phyloP scores from a whole-genome alignment of 2,888 invertebrate species.

The Prionchulus punctatus region DNA sequence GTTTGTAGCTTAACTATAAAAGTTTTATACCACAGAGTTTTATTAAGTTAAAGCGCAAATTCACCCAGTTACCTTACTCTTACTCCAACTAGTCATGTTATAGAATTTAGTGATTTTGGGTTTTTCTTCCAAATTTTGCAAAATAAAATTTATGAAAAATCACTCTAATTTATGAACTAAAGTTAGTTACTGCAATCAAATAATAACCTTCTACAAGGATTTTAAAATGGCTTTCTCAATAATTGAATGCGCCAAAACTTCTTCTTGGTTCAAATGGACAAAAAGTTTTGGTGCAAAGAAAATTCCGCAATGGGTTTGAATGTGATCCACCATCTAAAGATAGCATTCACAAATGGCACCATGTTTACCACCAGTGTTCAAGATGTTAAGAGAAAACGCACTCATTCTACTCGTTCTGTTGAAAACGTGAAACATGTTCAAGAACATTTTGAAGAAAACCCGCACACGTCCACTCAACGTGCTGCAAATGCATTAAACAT shows the following conservation, averaged over 20 bases:
- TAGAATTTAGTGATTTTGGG: too few relatives aligned
- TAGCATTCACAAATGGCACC: background rate
- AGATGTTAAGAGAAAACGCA: background rate
- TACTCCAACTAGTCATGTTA: too few relatives aligned
- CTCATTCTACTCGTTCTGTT: background rate
- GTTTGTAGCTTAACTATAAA: too few relatives aligned
- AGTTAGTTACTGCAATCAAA: too few relatives aligned
- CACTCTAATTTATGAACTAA: too few relatives aligned
- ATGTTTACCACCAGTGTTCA: background rate
- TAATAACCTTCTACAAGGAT: too few relatives aligned
- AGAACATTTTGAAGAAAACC: background rate
- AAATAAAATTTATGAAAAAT: too few relatives aligned
- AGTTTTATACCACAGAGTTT: too few relatives aligned
- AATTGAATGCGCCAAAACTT: background rate
- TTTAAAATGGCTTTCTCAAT: background rate
- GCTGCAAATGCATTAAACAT: background rate
- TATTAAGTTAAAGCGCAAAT: too few relatives aligned
- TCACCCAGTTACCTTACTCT: too few relatives aligned
- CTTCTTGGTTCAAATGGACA: background rate
- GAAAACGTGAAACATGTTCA: background rate
- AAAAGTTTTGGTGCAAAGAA: conserved; percentile 1
- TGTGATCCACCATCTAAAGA: background rate
- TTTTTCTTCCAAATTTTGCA: too few relatives aligned
- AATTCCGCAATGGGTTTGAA: background rate
- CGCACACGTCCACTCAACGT: background rate